Evolutionary conservation across 2,113 vertebrate species (phyloP).

Genomic region (Rhegmatorhina hoffmannsi): DNA sequence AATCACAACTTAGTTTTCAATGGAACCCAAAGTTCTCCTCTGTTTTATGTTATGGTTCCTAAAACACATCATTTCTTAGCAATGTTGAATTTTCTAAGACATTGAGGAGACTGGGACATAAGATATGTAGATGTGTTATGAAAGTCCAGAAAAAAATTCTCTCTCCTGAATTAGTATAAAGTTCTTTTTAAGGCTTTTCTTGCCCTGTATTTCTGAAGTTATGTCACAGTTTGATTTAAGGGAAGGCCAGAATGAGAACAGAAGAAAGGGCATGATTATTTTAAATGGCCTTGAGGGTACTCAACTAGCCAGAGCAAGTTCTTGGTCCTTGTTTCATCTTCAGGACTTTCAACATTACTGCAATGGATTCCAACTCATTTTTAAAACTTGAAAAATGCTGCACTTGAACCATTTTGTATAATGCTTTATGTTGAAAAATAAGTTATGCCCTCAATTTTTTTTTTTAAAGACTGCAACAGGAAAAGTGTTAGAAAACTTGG

Average conservation of each 20-base stretch:
- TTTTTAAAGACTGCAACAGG: neutral
- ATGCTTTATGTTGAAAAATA: neutral
- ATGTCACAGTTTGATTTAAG: neutral
- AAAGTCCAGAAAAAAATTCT: neutral
- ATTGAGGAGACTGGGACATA: neutral
- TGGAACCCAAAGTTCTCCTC: fast-evolving
- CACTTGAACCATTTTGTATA: neutral
- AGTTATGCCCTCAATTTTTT: neutral
- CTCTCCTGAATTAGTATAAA: neutral
- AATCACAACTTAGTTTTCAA: neutral
- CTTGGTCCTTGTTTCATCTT: neutral
- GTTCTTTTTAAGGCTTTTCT: neutral
- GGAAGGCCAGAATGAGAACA: neutral
- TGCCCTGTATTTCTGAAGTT: neutral
- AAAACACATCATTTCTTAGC: neutral
- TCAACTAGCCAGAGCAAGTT: neutral
- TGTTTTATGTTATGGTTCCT: neutral
- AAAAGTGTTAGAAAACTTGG: neutral
- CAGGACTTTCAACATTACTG: neutral
- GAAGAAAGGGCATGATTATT: neutral
- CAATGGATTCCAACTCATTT: neutral
- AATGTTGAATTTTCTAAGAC: neutral
- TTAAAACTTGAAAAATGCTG: neutral
- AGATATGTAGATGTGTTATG: neutral
- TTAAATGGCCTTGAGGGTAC: neutral